Evolutionary conservation across 2,797 vertebrate species (phyloP), one percentile per base, ranked within the genome.

Genomic region (Pteropus rufus): DNA sequence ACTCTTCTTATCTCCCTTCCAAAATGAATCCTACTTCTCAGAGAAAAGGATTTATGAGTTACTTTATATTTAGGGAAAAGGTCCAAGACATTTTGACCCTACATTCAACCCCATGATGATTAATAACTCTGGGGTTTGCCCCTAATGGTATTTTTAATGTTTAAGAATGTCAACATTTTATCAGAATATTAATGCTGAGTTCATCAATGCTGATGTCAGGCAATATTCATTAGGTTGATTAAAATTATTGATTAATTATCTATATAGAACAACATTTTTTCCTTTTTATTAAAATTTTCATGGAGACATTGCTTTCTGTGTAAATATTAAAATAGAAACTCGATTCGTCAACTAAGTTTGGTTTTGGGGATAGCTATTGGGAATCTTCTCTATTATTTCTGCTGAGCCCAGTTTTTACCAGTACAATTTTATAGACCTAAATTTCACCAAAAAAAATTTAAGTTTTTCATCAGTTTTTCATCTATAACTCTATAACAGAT

Each of bases 151-250:
- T 72, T 84, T 62, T 90, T 62, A 72, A 21, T 73, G 56, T 39
- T 69, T 79, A 80, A 86, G 23, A 94, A 83, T 36, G 16, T 65
- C 72, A 80, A 60, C n/a, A 84, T 94, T 92, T 94, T 72, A 56
- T 88, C 36, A 72, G 44, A 60, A 92, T 12, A 92, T 44, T 58
- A 80, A 86, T 34, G 4, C 26, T 52, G 29, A 80, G 65, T 90
- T 93, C 49, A 92, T 44, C 49, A 75, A 86, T 34, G 3, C 26
- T 52, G 34, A 80, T 73, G 85, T 93, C 65, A 75, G 7, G 19
- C 56, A 70, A 69, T 56, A 83, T 77, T 56, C 75, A 95, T 92
- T 58, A 94, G 49, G 12, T 39, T 73, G 56, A 82, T 73, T 76
- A 58, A 93, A 80, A 75, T 64, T 5, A 31, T 87, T 83, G 36